These are phyloP conservation scores for Merops nubicus DNA, from an alignment of 2,113 vertebrate species.

Conservation along the genomic window DNA sequence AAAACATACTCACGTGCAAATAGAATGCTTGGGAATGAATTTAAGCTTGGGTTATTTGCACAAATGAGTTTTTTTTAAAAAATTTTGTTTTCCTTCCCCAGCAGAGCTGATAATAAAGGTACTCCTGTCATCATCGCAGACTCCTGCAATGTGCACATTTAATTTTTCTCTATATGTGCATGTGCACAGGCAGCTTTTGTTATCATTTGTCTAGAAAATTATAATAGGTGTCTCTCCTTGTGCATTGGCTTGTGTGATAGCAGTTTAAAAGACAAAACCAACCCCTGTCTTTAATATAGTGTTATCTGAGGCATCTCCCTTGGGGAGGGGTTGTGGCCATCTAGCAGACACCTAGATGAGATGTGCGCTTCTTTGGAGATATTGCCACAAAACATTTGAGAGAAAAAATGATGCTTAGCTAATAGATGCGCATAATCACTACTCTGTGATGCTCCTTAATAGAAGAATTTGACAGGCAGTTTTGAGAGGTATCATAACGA, in stretches of 20 bases:
- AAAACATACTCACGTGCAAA: conserved; percentile 64
- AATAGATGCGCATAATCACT: conserved; percentile 67
- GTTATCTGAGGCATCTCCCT: conserved; percentile 43
- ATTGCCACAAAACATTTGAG: conserved; percentile 2
- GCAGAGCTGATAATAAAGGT: conserved; percentile 49
- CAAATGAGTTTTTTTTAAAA: background rate
- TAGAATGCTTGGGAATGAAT: background rate
- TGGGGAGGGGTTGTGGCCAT: background rate
- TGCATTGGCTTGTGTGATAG: conserved; percentile 51
- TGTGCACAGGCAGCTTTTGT: conserved; percentile 57
- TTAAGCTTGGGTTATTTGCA: background rate
- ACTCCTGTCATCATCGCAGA: background rate
- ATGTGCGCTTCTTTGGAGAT: conserved; percentile 30
- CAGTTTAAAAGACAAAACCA: background rate
- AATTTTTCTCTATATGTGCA: background rate
- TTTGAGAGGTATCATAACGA: conserved; percentile 38
- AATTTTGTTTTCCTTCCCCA: background rate
- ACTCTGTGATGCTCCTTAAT: conserved; percentile 41
- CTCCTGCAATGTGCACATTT: background rate
- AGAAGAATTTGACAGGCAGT: conserved; percentile 45
- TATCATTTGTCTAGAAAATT: conserved; percentile 25
- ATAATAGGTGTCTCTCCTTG: conserved; percentile 31
- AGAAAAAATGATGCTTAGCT: conserved; percentile 49
- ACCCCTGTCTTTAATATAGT: conserved; percentile 32
- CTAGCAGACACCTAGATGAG: conserved; percentile 31